Evolutionary conservation across 2,888 invertebrate genomes (phyloP), one percentile per base, ranked within the genome.

Genomic region (Portevinia maculata): DNA sequence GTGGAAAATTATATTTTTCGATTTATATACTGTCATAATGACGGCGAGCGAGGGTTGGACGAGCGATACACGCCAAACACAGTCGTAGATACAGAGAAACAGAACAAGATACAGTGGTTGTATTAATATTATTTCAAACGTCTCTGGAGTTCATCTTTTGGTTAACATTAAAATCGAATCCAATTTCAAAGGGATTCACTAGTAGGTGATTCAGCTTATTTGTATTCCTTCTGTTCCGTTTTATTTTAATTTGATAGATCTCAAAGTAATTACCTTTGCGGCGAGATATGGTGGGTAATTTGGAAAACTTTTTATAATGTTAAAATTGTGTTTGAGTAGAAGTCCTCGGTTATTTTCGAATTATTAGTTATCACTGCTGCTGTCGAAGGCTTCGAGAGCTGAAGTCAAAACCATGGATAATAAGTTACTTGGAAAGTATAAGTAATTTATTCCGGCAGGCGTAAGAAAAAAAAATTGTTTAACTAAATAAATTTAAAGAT

Each of bases 1-100:
- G 83, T 83, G 76, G 83, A 83, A 83, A 83, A 83, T 83, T 83
- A 83, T 83, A 83, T 83, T 83, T 83, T 83, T 83, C 83, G 83
- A 76, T 83, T 83, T 83, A 83, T 83, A 83, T 83, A 83, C 83
- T 83, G 83, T 83, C 83, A 83, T 83, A 67, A 62, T 76, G 60
- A 74, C 60, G 24, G 65, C 50, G 71, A 44, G n/a, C n/a, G n/a
- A n/a, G 71, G 76, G 78, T 71, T 83, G 70, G 48, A 71, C 41
- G 59, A 55, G 41, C 17, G 39, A 28, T 52, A 39, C 46, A 52
- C 64, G 32, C 3, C n/a, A n/a, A 11, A 28, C 9, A 32, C 15
- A 30, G 24, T n/a, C 37, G 13, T 9, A n/a, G n/a, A 34, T 19
- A 44, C 11, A 41, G n/a, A 8, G 46, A 13, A 32, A 52, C 34